These are phyloP conservation scores for Willisornis vidua DNA, from an alignment of 2,113 vertebrate species.

Conservation along the genomic window DNA sequence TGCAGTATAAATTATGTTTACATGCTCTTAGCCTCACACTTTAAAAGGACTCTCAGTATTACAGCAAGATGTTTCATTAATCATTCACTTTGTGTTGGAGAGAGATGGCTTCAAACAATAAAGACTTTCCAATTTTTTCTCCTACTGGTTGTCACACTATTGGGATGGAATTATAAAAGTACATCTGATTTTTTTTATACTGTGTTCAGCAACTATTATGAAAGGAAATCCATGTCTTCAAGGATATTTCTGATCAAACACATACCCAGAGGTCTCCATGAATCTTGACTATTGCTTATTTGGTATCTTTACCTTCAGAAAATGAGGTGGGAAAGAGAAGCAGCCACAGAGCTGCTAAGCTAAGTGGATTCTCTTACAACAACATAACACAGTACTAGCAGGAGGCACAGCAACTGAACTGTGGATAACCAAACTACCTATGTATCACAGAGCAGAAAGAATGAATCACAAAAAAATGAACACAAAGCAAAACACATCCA, in stretches of 20 bases:
- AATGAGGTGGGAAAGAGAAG: not conserved
- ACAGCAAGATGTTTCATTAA: not conserved
- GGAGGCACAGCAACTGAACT: not conserved
- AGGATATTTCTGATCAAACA: not conserved
- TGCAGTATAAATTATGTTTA: not conserved
- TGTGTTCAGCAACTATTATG: not conserved
- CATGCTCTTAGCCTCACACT: not conserved
- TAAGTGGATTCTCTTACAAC: not conserved
- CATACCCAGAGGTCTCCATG: not conserved
- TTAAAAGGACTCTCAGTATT: not conserved
- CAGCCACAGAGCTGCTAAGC: not conserved
- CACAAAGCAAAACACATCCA: constrained; percentile 14
- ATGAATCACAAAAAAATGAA: constrained; percentile 21
- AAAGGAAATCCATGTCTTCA: not conserved
- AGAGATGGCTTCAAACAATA: not conserved
- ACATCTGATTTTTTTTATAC: not conserved
- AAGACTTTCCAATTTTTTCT: not conserved
- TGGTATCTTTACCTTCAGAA: not conserved
- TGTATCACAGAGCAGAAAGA: constrained; percentile 6
- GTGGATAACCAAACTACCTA: not conserved
- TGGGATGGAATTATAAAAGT: not conserved
- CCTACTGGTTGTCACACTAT: not conserved
- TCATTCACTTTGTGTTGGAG: not conserved
- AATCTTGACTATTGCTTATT: not conserved
- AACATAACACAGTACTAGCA: not conserved